Evolutionary conservation across 2,888 invertebrate species (phyloP).

Genomic region (Lampropteryx suffumata): DNA sequence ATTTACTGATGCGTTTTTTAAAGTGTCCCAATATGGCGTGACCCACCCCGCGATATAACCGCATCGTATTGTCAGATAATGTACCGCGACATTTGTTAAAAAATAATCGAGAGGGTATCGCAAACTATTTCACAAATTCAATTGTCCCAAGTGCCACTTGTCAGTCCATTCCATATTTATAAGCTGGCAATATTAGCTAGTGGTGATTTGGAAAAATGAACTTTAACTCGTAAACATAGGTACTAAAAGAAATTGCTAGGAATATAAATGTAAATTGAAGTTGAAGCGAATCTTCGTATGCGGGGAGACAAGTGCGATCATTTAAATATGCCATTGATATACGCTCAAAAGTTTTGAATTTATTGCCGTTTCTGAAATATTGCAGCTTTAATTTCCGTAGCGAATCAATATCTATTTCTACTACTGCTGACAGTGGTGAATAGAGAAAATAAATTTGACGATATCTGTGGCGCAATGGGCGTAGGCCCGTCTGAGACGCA

Average conservation of each 20-base stretch:
- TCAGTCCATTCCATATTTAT: slow-evolving; percentile 40
- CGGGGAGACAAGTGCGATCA: slow-evolving; percentile 47
- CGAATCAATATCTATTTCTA: slow-evolving; percentile 14
- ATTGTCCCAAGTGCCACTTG: slow-evolving; percentile 74
- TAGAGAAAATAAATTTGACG: neutral
- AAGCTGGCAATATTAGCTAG: slow-evolving; percentile 23
- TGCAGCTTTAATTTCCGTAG: slow-evolving; percentile 34
- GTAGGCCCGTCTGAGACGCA: too few relatives aligned
- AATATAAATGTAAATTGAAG: slow-evolving; percentile 38
- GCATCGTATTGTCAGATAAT: slow-evolving; percentile 57
- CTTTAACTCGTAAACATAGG: slow-evolving; percentile 23
- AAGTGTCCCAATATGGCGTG: slow-evolving; percentile 70
- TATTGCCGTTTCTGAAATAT: slow-evolving; percentile 33
- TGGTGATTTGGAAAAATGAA: slow-evolving; percentile 12
- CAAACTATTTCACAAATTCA: slow-evolving; percentile 67
- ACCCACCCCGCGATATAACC: slow-evolving; percentile 54
- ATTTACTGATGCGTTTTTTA: slow-evolving; percentile 79
- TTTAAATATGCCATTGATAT: slow-evolving; percentile 49
- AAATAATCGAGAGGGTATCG: slow-evolving; percentile 75
- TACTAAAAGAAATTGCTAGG: slow-evolving; percentile 19
- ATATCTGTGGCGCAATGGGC: too few relatives aligned
- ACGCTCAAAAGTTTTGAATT: slow-evolving; percentile 40
- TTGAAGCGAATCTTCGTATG: slow-evolving; percentile 39
- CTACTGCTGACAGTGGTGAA: neutral
- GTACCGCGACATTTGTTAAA: slow-evolving; percentile 80